These are phyloP conservation scores for Rosalia funebris DNA, from an alignment of 2,888 invertebrate genomes.

Conservation along the genomic window DNA sequence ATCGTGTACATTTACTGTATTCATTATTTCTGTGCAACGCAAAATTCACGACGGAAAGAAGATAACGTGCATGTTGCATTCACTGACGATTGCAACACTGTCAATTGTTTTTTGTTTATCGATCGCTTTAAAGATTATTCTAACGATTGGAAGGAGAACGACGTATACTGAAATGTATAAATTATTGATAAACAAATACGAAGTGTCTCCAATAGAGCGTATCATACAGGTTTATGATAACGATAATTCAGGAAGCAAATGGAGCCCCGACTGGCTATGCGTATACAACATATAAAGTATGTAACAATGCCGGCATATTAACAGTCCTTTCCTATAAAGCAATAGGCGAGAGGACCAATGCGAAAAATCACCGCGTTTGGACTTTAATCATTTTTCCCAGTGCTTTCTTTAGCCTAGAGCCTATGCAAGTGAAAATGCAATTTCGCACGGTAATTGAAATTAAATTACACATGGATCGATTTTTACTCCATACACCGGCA, in stretches of 20 bases:
- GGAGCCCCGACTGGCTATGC: not conserved
- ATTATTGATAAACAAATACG: not conserved
- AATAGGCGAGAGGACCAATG: not conserved
- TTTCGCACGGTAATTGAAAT: slow-evolving; percentile 18
- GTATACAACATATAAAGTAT: not conserved
- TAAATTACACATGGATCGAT: slow-evolving; percentile 13
- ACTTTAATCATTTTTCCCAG: slow-evolving; percentile 5
- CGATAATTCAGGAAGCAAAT: not conserved
- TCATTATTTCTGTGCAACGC: no score
- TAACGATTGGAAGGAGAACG: no score
- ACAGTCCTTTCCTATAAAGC: not conserved
- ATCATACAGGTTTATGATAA: not conserved
- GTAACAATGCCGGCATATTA: not conserved
- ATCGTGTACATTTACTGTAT: not conserved
- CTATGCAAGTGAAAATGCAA: slow-evolving; percentile 20
- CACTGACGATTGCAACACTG: no score
- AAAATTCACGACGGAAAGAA: no score
- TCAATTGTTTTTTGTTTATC: no score
- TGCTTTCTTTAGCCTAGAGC: slow-evolving; percentile 24
- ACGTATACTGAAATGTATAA: not conserved
- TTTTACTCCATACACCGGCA: slow-evolving; percentile 4
- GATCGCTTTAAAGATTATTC: no score
- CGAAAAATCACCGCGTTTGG: slow-evolving; percentile 3
- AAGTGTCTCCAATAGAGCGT: not conserved
- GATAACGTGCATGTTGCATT: no score